Evolutionary conservation across 2,888 invertebrate species (phyloP).

Genomic region (Oxyteleia sp.): DNA sequence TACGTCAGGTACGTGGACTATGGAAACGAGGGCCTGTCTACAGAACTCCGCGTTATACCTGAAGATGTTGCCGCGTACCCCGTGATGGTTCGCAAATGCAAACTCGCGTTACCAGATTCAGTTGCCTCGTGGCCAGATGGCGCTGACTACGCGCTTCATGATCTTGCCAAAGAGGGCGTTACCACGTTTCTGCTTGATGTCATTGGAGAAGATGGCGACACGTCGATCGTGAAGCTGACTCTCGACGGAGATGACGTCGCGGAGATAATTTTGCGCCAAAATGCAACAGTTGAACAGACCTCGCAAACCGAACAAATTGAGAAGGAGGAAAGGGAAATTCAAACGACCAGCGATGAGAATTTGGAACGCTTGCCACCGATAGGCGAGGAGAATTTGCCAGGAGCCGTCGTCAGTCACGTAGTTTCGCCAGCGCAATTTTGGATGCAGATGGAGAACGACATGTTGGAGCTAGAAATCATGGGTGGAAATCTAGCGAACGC

Average conservation of each 20-base stretch:
- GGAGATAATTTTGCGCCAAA: slow-evolving; percentile 89
- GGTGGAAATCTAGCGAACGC: too few relatives aligned
- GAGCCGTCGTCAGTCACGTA: too few relatives aligned
- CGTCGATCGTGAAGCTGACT: slow-evolving; percentile 91
- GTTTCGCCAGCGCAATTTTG: too few relatives aligned
- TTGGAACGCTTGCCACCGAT: too few relatives aligned
- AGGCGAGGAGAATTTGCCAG: too few relatives aligned
- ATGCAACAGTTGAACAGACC: too few relatives aligned
- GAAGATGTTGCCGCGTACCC: slow-evolving; percentile 89
- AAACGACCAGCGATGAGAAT: too few relatives aligned
- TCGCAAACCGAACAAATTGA: too few relatives aligned
- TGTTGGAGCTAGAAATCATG: too few relatives aligned
- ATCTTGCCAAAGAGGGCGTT: slow-evolving; percentile 88
- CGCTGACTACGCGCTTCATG: slow-evolving; percentile 84
- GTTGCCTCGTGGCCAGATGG: slow-evolving; percentile 88
- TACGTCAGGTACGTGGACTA: slow-evolving; percentile 92
- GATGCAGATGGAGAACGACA: too few relatives aligned
- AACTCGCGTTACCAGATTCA: slow-evolving; percentile 87
- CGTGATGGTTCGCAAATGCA: slow-evolving; percentile 90
- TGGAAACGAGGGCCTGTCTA: slow-evolving; percentile 91
- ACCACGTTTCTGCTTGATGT: slow-evolving; percentile 88
- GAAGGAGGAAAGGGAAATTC: too few relatives aligned
- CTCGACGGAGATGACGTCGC: slow-evolving; percentile 90
- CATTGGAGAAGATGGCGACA: slow-evolving; percentile 89
- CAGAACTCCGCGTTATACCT: slow-evolving; percentile 89